These are phyloP conservation scores for Litocranius walleri DNA, from an alignment of 2,113 vertebrate species.

Conservation along the genomic window DNA sequence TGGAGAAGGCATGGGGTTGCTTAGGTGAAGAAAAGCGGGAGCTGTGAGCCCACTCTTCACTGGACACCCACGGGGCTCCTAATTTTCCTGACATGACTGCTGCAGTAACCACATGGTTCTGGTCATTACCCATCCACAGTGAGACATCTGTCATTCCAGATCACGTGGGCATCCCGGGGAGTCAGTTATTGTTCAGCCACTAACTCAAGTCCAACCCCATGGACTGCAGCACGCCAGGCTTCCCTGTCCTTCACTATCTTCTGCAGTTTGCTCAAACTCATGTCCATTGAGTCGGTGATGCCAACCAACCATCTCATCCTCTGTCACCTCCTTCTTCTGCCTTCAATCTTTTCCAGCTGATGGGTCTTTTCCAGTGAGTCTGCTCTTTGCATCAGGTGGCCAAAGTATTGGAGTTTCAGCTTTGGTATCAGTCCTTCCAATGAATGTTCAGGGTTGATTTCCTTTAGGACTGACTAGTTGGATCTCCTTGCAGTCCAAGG, in stretches of 20 bases:
- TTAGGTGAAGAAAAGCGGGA: background rate
- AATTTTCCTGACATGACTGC: background rate
- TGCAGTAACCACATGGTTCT: background rate
- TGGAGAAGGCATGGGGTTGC: background rate
- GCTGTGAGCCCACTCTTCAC: background rate
- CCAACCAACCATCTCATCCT: background rate
- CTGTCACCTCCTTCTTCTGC: background rate
- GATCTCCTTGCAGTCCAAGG: background rate
- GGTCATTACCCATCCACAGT: background rate
- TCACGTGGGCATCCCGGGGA: background rate
- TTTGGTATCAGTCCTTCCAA: background rate
- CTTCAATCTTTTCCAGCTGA: background rate
- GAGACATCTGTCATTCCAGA: background rate
- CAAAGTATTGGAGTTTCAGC: background rate
- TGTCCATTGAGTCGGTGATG: background rate
- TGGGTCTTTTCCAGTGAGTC: background rate
- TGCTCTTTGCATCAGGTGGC: background rate
- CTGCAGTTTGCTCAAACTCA: background rate
- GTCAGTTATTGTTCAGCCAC: background rate
- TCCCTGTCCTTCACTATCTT: background rate
- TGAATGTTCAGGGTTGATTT: background rate
- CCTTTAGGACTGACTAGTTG: background rate
- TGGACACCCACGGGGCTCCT: fast-evolving
- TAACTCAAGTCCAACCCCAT: background rate
- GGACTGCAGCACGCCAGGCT: background rate